A percentile compares a stretch with the other conserved stretches of the same genome.
These are phyloP conservation scores for Erebia epiphron DNA, from an alignment of 2,888 invertebrate genomes.

Conservation along the genomic window DNA sequence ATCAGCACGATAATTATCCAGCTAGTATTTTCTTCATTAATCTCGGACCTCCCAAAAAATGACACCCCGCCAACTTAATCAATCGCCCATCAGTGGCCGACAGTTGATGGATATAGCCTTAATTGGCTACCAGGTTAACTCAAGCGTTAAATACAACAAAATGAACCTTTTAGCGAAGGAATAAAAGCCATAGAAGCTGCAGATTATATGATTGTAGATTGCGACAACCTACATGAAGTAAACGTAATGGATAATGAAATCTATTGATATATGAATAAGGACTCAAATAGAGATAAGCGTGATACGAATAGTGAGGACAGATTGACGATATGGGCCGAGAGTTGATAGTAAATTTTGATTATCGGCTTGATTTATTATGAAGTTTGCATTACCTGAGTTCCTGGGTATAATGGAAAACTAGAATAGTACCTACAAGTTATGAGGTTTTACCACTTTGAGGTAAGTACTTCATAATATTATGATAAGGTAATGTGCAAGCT, in stretches of 20 bases:
- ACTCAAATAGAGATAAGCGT: slow-evolving; percentile 38
- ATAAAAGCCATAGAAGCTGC: slow-evolving; percentile 27
- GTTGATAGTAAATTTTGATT: background rate
- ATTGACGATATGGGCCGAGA: slow-evolving; percentile 44
- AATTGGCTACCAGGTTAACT: slow-evolving; percentile 38
- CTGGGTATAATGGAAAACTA: no score
- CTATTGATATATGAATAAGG: slow-evolving; percentile 41
- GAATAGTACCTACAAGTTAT: no score
- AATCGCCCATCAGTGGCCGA: slow-evolving; percentile 60
- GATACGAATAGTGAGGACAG: slow-evolving; percentile 45
- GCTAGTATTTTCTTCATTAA: slow-evolving; percentile 49
- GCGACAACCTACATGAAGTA: slow-evolving; percentile 21
- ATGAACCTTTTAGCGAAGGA: slow-evolving; percentile 20
- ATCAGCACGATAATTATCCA: slow-evolving; percentile 13
- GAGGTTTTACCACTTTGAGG: no score
- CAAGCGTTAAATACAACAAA: slow-evolving; percentile 23
- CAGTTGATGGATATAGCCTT: slow-evolving; percentile 45
- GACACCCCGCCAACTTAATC: slow-evolving; percentile 63
- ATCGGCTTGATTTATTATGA: background rate
- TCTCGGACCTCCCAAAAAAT: slow-evolving; percentile 58
- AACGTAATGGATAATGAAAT: slow-evolving; percentile 39
- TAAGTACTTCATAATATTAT: no score
- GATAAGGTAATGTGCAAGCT: no score
- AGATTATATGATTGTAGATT: slow-evolving; percentile 19
- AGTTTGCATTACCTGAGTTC: no score